Base-by-base conservation (phyloP, 23 tunicate species). In the Styela plicata region DNA sequence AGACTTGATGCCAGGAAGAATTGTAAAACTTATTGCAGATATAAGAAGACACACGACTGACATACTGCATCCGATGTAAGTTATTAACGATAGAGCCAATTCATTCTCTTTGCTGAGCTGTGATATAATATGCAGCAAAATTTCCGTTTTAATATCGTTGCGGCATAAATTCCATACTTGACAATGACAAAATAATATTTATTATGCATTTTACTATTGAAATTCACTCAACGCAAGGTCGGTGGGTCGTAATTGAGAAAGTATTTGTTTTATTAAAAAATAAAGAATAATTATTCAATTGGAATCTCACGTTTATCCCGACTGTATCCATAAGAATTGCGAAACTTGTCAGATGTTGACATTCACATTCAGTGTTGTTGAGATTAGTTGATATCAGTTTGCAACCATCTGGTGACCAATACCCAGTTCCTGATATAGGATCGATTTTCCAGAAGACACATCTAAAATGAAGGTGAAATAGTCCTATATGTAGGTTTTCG, bases 241-340 rank as follows among this genome's bases (percentile, higher is more conserved):
- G n/a, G n/a, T n/a, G n/a, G n/a, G n/a, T n/a, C n/a, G n/a, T n/a
- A n/a, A n/a, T n/a, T n/a, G n/a, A n/a, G n/a, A n/a, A n/a, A n/a
- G n/a, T n/a, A n/a, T 57, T 17, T 57, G 19, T 18, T 57, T 17
- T 31, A 74, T 26, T 69, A 69, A 18, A 20, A 18, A 17, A n/a
- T 20, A n/a, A 69, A 69, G 24, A 23, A 18, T n/a, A 16, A n/a
- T n/a, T n/a, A n/a, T n/a, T n/a, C n/a, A n/a, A n/a, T n/a, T n/a
- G n/a, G n/a, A 44, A 5, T n/a, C 66, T 63, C 63, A 86, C 91
- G 69, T 74, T 21, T 5, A 74, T 67, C 33, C 89, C 96, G 20
- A 68, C 84, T 24, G 70, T 83, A 74, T 86, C 86, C 96, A 90
- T 90, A 31, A 90, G 84, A 25, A 90, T 79, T 0, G 96, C 96